These are phyloP conservation scores for Entosphenus tridentatus DNA, from an alignment of 2,113 vertebrate genomes.

Conservation along the genomic window DNA sequence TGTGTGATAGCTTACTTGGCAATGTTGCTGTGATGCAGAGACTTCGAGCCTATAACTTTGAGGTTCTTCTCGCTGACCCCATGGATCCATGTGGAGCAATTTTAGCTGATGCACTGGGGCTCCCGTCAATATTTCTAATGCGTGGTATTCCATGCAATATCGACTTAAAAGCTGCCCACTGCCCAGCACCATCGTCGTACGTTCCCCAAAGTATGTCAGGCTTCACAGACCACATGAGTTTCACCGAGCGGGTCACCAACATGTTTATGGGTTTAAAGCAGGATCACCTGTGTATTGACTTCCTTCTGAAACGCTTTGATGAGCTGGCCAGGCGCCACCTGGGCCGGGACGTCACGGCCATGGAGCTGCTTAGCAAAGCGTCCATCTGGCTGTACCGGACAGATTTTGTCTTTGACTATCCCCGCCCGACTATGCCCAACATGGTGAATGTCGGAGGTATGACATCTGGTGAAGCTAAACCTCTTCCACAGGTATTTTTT, in stretches of 20 bases:
- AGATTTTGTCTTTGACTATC: constrained; percentile 47
- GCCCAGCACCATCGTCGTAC: constrained; percentile 35
- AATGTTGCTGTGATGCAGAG: constrained; percentile 21
- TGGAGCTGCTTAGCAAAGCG: constrained; percentile 24
- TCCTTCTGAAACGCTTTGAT: constrained; percentile 16
- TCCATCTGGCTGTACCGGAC: constrained; percentile 42
- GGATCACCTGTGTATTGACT: constrained; percentile 11
- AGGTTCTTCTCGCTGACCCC: constrained; percentile 39
- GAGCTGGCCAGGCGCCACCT: constrained; percentile 24
- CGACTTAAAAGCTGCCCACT: constrained; percentile 24
- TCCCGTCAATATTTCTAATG: constrained; percentile 46
- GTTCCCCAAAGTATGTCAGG: constrained; percentile 19
- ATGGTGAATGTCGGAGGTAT: constrained; percentile 36
- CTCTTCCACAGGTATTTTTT: constrained; percentile 25
- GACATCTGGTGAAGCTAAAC: constrained; percentile 23
- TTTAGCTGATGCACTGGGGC: constrained; percentile 26
- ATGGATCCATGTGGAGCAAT: constrained; percentile 39
- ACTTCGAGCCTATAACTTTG: constrained; percentile 25
- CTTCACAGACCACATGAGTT: constrained; percentile 29
- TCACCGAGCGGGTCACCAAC: constrained; percentile 35
- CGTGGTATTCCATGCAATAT: constrained; percentile 26
- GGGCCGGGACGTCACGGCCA: constrained; percentile 19
- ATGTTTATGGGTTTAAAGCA: constrained; percentile 15
- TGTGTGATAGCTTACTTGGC: constrained; percentile 24
- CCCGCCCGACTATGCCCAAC: constrained; percentile 48